These are phyloP conservation scores for Noctilio leporinus DNA, from an alignment of 2,113 vertebrate genomes.

Conservation along the genomic window DNA sequence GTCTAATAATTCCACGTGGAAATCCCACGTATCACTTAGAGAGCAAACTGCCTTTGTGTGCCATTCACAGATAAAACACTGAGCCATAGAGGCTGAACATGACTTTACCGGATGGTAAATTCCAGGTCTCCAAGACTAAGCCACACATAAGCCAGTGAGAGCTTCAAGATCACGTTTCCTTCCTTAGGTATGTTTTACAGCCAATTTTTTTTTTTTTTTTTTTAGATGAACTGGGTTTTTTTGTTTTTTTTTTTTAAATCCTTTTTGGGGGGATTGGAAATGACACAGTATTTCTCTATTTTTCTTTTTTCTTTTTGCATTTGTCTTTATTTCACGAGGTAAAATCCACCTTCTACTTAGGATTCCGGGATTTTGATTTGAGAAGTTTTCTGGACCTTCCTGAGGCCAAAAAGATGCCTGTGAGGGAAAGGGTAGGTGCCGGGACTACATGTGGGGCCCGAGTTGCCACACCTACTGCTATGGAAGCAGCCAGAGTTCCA, in stretches of 20 bases:
- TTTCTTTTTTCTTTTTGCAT: neutral
- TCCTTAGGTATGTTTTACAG: neutral
- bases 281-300: neutral
- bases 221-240: neutral
- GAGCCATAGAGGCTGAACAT: neutral
- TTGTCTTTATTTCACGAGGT: neutral
- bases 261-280: too few relatives aligned
- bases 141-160: neutral
- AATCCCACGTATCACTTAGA: neutral
- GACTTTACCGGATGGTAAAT: neutral
- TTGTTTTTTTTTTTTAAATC: too few relatives aligned
- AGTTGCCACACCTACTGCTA: neutral
- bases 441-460: accelerated
- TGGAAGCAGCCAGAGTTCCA: neutral
- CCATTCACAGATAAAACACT: neutral
- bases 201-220: neutral
- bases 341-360: neutral
- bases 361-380: neutral
- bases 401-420: neutral
- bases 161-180: neutral
- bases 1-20: neutral
- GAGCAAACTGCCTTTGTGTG: neutral
- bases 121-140: neutral
- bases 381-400: neutral
- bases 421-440: accelerated